These are phyloP conservation scores for Hippocampus guttulatus DNA, from an alignment of 2,113 vertebrate species.

Conservation along the genomic window DNA sequence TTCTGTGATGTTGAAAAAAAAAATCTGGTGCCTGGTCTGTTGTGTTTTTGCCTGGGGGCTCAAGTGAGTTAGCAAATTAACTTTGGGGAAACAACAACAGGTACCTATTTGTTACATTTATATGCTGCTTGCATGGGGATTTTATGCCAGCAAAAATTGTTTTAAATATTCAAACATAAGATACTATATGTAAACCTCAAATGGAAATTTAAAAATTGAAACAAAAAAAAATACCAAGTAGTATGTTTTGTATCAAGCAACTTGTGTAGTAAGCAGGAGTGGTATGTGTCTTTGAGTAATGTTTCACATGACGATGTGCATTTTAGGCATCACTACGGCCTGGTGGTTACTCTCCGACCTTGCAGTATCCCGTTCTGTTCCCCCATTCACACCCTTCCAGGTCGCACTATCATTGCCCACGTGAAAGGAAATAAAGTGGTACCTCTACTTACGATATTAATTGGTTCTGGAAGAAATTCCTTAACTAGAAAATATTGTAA, in stretches of 20 bases:
- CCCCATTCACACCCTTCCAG: too few species aligned
- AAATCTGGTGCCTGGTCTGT: constrained; percentile 36
- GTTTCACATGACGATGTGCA: neutral
- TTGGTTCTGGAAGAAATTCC: too few species aligned
- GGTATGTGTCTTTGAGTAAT: neutral
- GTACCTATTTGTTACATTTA: neutral
- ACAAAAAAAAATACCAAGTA: neutral
- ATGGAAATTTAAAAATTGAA: neutral
- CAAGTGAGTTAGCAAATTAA: constrained; percentile 36
- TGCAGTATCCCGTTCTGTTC: neutral
- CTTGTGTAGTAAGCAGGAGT: neutral
- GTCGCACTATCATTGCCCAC: too few species aligned
- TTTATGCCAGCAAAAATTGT: neutral
- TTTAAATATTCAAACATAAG: neutral
- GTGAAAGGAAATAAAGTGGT: too few species aligned
- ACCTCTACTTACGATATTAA: too few species aligned
- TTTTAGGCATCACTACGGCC: neutral
- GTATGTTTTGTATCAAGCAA: neutral
- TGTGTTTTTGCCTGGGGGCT: constrained; percentile 33
- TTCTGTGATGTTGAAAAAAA: constrained; percentile 18
- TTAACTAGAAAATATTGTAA: too few species aligned
- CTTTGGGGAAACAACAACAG: constrained; percentile 16
- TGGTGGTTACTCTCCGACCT: neutral
- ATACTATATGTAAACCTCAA: neutral
- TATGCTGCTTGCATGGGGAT: neutral